Evolutionary conservation across 2,888 invertebrate species (phyloP).

Genomic region (Thysanoteuthis rhombus): DNA sequence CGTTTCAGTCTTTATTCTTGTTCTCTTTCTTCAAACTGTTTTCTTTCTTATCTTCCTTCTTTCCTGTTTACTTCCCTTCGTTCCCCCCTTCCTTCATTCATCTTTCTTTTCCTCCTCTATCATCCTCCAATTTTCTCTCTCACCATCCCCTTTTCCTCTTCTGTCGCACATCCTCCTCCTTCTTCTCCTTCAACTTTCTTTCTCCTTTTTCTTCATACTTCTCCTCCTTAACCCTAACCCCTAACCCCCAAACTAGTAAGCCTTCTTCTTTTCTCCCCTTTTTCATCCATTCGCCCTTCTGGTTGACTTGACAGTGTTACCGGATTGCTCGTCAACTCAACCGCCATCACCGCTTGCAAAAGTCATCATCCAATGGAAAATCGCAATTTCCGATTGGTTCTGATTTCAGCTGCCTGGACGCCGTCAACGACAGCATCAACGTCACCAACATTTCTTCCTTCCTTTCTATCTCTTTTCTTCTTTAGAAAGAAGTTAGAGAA

Average conservation of each 20-base stretch:
- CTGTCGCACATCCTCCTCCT: background rate
- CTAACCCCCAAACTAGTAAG: background rate
- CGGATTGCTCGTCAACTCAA: background rate
- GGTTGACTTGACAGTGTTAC: background rate
- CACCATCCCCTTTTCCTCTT: too few species aligned
- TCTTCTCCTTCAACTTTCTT: background rate
- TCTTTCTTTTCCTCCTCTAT: too few species aligned
- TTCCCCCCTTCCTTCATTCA: too few species aligned
- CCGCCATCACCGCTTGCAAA: background rate
- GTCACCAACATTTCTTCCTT: background rate
- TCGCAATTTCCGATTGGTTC: constrained; percentile 12
- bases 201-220: background rate
- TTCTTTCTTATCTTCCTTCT: too few species aligned
- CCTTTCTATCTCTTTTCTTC: background rate
- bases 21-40: too few species aligned
- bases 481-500: background rate
- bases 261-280: background rate
- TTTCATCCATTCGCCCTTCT: background rate
- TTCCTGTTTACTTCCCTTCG: too few species aligned
- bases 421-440: background rate
- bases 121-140: too few species aligned
- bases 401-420: background rate
- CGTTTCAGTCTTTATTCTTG: too few species aligned
- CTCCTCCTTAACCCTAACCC: background rate
- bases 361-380: background rate